Evolutionary conservation across 2,113 vertebrate species (phyloP), one percentile per base, ranked within the genome.

Genomic region (Odontophorus gujanensis): DNA sequence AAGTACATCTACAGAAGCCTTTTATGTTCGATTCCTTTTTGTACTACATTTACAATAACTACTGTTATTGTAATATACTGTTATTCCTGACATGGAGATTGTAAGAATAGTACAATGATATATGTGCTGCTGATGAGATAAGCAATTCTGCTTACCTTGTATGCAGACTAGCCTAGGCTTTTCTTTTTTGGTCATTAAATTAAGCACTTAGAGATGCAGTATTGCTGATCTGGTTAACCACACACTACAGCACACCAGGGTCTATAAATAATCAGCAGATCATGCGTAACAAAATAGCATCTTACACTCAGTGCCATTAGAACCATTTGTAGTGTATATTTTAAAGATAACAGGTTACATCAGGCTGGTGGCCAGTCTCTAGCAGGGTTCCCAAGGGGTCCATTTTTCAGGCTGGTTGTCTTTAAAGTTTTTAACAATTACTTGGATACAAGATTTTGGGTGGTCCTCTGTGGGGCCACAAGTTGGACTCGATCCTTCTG

Each of bases 201-300:
- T 47, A 65, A 59, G 21, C n/a, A 58, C 69, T 88, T 62, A 62
- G 26, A 77, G 80, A 77, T 0, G 0, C 36, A 75, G 69, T 80
- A 68, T 55, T 61, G 38, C 76, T 61, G 45, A 34, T 72, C 43
- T 30, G 87, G 34, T 80, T 88, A 83, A 30, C 50, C 55, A 62
- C 21, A 58, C 4, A 15, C 50, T 57, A 22, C 53, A 68, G 63
- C 4, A 1, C 3, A 9, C 11, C 24, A 0, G 0, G 71, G 48
- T 62, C 77, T 88, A 45, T 74, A 83, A 92, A 81, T 83, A 95
- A 62, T 42, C 50, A 67, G 47, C 68, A 81, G 78, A 80, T 18
- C 5, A 1, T 32, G 25, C 21, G 48, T 45, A 88, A 86, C 58
- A 65, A 92, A 88, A 53, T 71, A 77, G 47, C 26, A 67, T n/a